These are phyloP conservation scores for Linnaemya vulpina DNA, from an alignment of 2,888 invertebrate genomes.

Conservation along the genomic window DNA sequence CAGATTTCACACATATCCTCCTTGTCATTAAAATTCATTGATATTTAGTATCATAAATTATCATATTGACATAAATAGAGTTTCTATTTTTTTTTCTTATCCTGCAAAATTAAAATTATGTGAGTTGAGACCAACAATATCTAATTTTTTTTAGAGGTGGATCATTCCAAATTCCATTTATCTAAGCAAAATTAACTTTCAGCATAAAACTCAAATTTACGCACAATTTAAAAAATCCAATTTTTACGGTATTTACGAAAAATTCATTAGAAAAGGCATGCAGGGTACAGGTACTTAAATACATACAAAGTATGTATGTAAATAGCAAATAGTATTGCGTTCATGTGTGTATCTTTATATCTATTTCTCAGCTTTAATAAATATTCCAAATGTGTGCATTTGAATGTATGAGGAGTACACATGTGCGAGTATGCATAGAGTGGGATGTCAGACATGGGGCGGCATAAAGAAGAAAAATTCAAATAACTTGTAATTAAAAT, in stretches of 20 bases:
- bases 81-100: background rate
- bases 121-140: no score
- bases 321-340: background rate
- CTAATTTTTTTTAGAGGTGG: no score
- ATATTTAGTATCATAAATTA: no score
- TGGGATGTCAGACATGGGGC: background rate
- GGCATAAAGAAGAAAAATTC: conserved; percentile 19
- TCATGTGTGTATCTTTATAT: conserved; percentile 18
- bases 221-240: background rate
- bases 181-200: no score
- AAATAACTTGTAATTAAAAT: conserved; percentile 28
- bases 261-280: background rate
- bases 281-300: background rate
- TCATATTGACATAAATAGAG: no score
- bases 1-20: no score
- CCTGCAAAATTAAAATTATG: no score
- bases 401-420: background rate
- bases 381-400: conserved; percentile 36
- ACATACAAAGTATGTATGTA: background rate
- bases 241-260: background rate
- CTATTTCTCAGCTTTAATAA: conserved; percentile 22
- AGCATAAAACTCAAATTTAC: background rate
- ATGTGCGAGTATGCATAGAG: background rate
- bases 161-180: no score
- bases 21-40: no score